A percentile compares a stretch with the other conserved stretches of the same genome.
phyloP scores from a whole-genome alignment of 2,797 vertebrate species.

The Myotis findleyi region DNA sequence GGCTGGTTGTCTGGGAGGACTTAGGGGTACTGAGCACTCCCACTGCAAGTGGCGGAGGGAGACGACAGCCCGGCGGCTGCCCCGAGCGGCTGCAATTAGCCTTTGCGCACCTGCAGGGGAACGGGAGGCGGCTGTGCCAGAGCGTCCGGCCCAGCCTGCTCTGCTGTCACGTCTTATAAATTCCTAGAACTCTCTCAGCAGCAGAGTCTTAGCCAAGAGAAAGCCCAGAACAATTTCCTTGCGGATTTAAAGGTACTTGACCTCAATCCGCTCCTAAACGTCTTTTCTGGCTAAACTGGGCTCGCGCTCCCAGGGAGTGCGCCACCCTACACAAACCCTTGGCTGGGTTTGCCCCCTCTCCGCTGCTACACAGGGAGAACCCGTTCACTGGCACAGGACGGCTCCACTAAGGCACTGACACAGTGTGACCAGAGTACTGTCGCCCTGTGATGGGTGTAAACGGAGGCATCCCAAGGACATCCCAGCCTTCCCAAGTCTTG shows the following conservation, averaged over 20 bases:
- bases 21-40: neutral
- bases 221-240: neutral
- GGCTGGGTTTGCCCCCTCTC: neutral
- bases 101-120: neutral
- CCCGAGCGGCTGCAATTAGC: neutral
- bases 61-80: neutral
- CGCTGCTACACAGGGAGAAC: fast-evolving
- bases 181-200: neutral
- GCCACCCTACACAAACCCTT: fast-evolving
- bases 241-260: neutral
- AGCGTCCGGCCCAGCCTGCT: neutral
- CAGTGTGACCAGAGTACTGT: fast-evolving
- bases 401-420: neutral
- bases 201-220: neutral
- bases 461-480: neutral
- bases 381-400: fast-evolving
- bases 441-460: neutral
- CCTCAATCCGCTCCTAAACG: neutral
- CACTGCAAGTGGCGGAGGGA: too few relatives aligned
- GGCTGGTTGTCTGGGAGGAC: neutral
- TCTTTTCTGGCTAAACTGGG: neutral
- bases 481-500: neutral
- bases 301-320: fast-evolving
- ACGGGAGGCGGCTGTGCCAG: neutral
- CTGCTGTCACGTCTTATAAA: neutral